Evolutionary conservation across 2,797 vertebrate species (phyloP), one percentile per base, ranked within the genome.

Genomic region (Falco novaeseelandiae): DNA sequence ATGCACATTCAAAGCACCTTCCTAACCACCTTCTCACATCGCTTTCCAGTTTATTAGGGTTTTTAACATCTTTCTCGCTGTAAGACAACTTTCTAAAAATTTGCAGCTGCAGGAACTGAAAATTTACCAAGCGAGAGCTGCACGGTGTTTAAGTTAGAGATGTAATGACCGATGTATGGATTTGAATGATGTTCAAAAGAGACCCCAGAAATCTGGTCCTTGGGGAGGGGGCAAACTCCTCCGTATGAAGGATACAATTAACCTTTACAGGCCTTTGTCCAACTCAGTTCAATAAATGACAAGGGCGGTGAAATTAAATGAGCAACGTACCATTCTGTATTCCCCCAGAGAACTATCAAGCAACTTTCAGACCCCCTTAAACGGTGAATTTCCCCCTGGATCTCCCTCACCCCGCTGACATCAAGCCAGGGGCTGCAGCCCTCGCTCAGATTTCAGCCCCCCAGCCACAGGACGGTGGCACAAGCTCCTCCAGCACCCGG

Each of bases 1-100:
- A n/a, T 3, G 12, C 12, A 63, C 30, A 62, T 40, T 12, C 29
- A 74, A 80, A 71, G 16, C 27, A 65, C 42, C 58, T 65, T 80
- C 52, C 30, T 9, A 58, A 44, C 17, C 59, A 40, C 78, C 6
- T 67, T 78, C 18, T 78, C 18, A 21, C 0, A 2, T 67, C 25
- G 5, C 15, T 82, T 70, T 44, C 22, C n/a, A 29, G 19, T 25
- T 44, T 7, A 9, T 10, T 8, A 6, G 5, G 0, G 0, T 3
- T 7, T n/a, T 67, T 7, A 52, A 22, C 26, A 34, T 14, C 32
- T 26, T 71, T 48, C 55, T 26, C 58, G 12, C 32, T 21, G 30
- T 5, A 29, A 69, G 23, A 52, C 4, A 14, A 77, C 22, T 52
- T 67, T 25, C 22, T 21, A 26, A 86, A 58, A 52, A 73, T 34